Conservation (phyloP, 2,797 vertebrate genomes). For the Poecilia picta region DNA sequence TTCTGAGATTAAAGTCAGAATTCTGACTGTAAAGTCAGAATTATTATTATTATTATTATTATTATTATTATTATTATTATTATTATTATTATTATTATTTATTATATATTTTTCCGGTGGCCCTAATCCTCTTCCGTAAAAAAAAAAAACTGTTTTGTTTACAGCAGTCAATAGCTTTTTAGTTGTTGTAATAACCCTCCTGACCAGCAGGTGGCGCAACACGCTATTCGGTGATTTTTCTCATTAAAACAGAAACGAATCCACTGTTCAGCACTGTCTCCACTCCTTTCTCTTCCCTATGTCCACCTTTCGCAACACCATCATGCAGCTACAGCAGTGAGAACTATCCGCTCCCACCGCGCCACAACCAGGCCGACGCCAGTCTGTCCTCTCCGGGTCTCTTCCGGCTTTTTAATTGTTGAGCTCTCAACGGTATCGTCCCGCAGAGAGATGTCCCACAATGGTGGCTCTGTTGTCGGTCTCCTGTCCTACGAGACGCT, state of each 20-base stretch:
- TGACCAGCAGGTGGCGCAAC: background rate
- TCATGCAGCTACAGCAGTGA: background rate
- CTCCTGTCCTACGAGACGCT: conserved; percentile 84
- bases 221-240: background rate
- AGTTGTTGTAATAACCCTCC: background rate
- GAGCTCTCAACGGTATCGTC: conserved; percentile 4
- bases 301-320: background rate
- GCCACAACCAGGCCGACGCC: background rate
- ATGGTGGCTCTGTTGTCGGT: conserved; percentile 54
- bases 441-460: conserved; percentile 72
- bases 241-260: conserved; percentile 5
- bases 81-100: no score
- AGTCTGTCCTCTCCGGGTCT: background rate
- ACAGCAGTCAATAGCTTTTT: background rate
- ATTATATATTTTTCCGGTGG: no score
- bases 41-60: no score
- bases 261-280: background rate
- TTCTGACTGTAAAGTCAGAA: no score
- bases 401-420: conserved; percentile 1
- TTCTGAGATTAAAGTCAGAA: no score
- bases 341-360: background rate
- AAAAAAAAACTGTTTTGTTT: background rate
- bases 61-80: no score
- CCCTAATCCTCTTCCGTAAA: no score
- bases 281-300: background rate